Conservation (phyloP, 2,113 vertebrate genomes). For the Cephalophus harveyi region DNA sequence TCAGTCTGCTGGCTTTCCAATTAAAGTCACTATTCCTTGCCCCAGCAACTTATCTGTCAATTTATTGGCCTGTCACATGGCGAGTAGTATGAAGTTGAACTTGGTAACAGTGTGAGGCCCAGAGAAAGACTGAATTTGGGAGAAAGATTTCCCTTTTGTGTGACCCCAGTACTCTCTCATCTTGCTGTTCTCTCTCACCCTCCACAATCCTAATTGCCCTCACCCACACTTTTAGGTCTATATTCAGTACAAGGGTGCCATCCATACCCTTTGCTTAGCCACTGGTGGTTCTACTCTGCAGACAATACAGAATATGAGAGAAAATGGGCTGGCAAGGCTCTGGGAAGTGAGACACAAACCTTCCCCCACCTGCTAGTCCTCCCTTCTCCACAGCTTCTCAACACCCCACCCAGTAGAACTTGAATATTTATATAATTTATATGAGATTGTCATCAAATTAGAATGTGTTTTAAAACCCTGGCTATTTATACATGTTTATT, state of each 20-base stretch:
- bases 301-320: neutral
- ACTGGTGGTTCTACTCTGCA: neutral
- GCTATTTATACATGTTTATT: neutral
- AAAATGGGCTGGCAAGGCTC: neutral
- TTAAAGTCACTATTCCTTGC: neutral
- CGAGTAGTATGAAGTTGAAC: neutral
- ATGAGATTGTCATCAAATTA: neutral
- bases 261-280: neutral
- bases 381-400: neutral
- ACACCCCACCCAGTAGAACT: neutral
- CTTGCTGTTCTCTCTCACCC: neutral
- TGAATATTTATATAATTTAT: neutral
- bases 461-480: neutral
- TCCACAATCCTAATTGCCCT: neutral
- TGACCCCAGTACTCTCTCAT: too few species aligned
- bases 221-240: neutral
- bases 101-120: neutral
- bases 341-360: neutral
- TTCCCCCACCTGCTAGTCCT: accelerated
- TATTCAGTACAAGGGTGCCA: neutral
- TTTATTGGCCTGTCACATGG: neutral
- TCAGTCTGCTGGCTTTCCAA: neutral
- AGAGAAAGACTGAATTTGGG: neutral
- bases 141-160: neutral
- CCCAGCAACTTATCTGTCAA: neutral